Conservation (phyloP, 2,797 vertebrate genomes). For the Poeciliopsis gracilis region DNA sequence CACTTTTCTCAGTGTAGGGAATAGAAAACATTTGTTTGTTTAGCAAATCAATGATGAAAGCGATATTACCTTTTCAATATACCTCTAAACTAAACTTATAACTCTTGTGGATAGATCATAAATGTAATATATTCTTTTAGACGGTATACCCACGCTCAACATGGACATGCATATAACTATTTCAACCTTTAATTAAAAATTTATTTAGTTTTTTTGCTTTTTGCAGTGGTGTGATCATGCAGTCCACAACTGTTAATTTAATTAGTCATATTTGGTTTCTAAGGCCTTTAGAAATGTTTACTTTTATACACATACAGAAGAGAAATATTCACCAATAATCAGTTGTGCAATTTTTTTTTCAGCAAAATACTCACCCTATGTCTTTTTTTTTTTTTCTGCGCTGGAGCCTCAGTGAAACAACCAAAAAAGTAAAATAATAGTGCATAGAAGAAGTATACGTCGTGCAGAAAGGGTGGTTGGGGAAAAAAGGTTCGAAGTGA, state of each 20-base stretch:
- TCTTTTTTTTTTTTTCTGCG: constrained; percentile 21
- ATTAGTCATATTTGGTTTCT: not conserved
- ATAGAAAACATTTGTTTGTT: not conserved
- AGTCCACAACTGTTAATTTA: not conserved
- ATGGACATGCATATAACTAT: not conserved
- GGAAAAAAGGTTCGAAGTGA: not conserved
- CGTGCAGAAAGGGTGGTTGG: constrained; percentile 18
- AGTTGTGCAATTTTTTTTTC: constrained; percentile 5
- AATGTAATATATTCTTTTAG: not conserved
- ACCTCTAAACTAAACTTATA: not conserved
- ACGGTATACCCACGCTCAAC: not conserved
- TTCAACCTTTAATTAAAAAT: not conserved
- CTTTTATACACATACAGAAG: not conserved
- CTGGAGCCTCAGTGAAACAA: constrained; percentile 3
- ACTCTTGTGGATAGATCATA: not conserved
- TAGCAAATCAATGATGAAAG: not conserved
- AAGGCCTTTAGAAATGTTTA: not conserved
- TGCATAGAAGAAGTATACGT: not conserved
- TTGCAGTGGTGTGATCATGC: not conserved
- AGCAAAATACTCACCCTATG: constrained; percentile 24
- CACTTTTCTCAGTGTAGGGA: not conserved
- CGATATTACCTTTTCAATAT: not conserved
- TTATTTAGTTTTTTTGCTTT: not conserved
- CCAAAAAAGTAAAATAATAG: constrained; percentile 7
- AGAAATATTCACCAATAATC: not conserved